Percentiles rank a stretch among this genome's conserved stretches.
Evolutionary conservation across 2,888 invertebrate species (phyloP).

Genomic region (Yponomeuta evonymella): DNA sequence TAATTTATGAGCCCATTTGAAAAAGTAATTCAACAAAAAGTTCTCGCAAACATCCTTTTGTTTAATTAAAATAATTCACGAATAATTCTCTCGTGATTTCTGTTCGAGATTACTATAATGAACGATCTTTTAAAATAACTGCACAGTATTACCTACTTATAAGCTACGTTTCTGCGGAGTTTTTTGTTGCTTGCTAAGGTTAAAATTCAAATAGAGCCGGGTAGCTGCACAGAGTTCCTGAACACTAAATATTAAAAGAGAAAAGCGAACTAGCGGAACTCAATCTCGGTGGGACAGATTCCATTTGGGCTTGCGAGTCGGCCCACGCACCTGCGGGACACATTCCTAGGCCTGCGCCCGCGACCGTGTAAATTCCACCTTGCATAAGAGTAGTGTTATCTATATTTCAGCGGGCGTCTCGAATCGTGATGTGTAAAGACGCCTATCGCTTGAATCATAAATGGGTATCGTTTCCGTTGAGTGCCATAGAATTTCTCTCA

Average conservation of each 20-base stretch:
- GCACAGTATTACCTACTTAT: neutral
- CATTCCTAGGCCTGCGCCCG: slow-evolving; percentile 50
- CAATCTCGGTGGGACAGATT: slow-evolving; percentile 62
- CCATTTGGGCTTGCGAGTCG: slow-evolving; percentile 51
- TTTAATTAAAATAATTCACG: slow-evolving; percentile 15
- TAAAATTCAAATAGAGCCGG: slow-evolving; percentile 54
- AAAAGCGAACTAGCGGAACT: slow-evolving; percentile 53
- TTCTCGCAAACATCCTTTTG: slow-evolving; percentile 12
- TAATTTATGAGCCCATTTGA: slow-evolving; percentile 55
- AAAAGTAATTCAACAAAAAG: slow-evolving; percentile 16
- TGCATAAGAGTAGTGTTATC: slow-evolving; percentile 61
- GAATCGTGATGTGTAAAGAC: slow-evolving; percentile 53
- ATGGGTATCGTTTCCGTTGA: slow-evolving; percentile 58
- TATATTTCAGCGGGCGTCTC: slow-evolving; percentile 54
- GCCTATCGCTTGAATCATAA: slow-evolving; percentile 65
- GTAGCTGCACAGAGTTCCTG: slow-evolving; percentile 59
- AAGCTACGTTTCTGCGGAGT: neutral
- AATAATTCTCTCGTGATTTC: slow-evolving; percentile 15
- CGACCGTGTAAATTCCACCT: slow-evolving; percentile 52
- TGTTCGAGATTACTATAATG: neutral
- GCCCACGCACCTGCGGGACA: slow-evolving; percentile 49
- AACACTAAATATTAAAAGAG: slow-evolving; percentile 71
- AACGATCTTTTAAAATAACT: neutral
- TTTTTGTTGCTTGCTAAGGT: slow-evolving; percentile 32
- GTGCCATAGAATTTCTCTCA: slow-evolving; percentile 46